Percentiles rank a stretch among this genome's conserved stretches.
phyloP scores from a whole-genome alignment of 2,888 invertebrate species.

The Pammene aurita region DNA sequence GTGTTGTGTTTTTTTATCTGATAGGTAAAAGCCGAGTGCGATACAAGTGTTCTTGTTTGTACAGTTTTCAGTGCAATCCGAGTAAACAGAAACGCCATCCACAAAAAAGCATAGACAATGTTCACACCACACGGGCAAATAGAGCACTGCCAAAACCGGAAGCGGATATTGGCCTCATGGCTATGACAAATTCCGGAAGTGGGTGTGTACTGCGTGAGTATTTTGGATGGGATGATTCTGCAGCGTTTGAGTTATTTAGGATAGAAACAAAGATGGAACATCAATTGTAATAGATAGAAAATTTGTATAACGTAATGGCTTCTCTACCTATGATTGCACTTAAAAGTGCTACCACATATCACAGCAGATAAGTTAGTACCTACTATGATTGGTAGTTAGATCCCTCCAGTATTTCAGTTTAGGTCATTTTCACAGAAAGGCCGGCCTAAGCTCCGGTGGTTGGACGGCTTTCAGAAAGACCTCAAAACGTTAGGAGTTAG shows the following conservation, averaged over 20 bases:
- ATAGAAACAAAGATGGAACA: neutral
- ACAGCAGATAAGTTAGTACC: no score
- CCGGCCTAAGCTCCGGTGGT: no score
- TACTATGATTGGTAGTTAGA: no score
- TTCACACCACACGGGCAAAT: slow-evolving; percentile 25
- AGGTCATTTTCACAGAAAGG: no score
- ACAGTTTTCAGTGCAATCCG: neutral
- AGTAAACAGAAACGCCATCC: neutral
- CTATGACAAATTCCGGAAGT: slow-evolving; percentile 60
- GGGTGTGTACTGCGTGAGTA: slow-evolving; percentile 23
- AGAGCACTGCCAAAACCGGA: slow-evolving; percentile 40
- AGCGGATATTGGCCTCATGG: slow-evolving; percentile 65
- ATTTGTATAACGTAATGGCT: no score
- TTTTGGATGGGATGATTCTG: slow-evolving; percentile 29
- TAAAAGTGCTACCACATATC: no score
- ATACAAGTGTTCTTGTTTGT: neutral
- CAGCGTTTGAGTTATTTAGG: slow-evolving; percentile 3
- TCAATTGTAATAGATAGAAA: neutral
- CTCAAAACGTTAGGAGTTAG: no score
- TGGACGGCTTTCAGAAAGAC: no score
- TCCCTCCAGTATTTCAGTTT: no score
- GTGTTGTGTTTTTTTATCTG: neutral
- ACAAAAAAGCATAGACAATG: slow-evolving; percentile 10
- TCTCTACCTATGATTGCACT: no score
- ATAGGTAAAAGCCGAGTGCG: neutral